Evolutionary conservation across 2,113 vertebrate species (phyloP), one percentile per base, ranked within the genome.

Genomic region (Acanthochromis polyacanthus): DNA sequence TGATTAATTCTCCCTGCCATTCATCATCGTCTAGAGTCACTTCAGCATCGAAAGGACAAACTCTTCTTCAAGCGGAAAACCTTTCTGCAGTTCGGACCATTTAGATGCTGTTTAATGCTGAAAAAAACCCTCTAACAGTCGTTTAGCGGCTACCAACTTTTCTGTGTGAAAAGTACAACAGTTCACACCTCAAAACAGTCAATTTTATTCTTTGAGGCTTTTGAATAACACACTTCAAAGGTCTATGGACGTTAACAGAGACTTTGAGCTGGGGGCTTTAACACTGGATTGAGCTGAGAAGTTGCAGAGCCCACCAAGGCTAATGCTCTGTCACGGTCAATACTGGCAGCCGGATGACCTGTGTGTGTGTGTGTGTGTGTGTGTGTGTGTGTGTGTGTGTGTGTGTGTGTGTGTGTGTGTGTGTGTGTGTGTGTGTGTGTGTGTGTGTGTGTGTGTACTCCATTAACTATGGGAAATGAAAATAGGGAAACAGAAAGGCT

Each of bases 261-360:
- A 71, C 68, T 78, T 22, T 60, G 68, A 82, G 72, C 67, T 55
- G 62, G 10, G 4, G 53, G 73, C 65, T 83, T 83, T 83, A 72
- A 81, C 70, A 76, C 52, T 22, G 72, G 68, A 80, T 55, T 68
- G 58, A 78, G 50, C 56, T 30, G 78, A 75, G 61, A 60, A 32
- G 75, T 71, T 81, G 62, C 60, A 66, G 30, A 80, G 77, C 57
- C 69, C 58, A 69, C 46, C 43, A 22, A 72, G 75, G 62, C 79
- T 83, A 86, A 86, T 68, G 60, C 63, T 67, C 50, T 48, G 80
- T 80, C 70, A 80, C 30, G 56, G 78, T 74, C 65, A 52, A 59
- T 57, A 46, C 4, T 43, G 32, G 20, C 32, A 76, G 62, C 40
- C 6, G 14, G 17, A 74, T 43, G 46, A 78, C 64, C 56, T 71